Conservation (phyloP, 2,797 vertebrate genomes). For the Sphenopsis melanotis region DNA sequence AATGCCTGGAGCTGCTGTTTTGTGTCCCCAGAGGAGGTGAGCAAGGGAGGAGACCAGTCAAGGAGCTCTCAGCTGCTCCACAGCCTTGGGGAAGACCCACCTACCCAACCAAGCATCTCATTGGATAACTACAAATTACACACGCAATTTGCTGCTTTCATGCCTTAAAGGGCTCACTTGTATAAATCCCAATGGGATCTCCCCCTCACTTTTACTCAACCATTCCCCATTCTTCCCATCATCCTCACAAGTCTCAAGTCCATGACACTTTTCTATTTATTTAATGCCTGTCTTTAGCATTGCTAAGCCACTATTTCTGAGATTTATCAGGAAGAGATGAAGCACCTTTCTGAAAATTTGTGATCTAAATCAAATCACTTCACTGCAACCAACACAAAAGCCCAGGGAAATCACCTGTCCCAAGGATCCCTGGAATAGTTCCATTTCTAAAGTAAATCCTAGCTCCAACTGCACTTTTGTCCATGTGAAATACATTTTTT, state of each 20-base stretch:
- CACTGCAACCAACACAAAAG: background rate
- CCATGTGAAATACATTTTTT: background rate
- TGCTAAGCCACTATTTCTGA: background rate
- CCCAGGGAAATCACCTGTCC: background rate
- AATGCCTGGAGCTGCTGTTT: background rate
- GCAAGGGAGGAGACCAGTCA: background rate
- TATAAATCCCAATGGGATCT: background rate
- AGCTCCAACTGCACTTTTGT: background rate
- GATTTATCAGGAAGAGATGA: background rate
- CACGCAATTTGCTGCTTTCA: background rate
- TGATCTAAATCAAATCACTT: background rate
- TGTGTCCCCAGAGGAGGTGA: background rate
- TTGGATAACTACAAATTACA: background rate
- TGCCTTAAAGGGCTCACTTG: background rate
- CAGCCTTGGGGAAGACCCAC: background rate
- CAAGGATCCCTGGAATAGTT: background rate
- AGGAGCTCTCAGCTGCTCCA: background rate
- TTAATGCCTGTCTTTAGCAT: background rate
- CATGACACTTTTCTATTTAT: background rate
- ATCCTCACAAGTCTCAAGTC: background rate
- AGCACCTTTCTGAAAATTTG: background rate
- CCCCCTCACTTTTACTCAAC: background rate
- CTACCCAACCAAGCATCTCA: background rate
- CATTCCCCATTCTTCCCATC: background rate
- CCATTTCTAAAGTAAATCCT: background rate